phyloP scores from a whole-genome alignment of 2,888 invertebrate genomes.

The Oscheius sp. region DNA sequence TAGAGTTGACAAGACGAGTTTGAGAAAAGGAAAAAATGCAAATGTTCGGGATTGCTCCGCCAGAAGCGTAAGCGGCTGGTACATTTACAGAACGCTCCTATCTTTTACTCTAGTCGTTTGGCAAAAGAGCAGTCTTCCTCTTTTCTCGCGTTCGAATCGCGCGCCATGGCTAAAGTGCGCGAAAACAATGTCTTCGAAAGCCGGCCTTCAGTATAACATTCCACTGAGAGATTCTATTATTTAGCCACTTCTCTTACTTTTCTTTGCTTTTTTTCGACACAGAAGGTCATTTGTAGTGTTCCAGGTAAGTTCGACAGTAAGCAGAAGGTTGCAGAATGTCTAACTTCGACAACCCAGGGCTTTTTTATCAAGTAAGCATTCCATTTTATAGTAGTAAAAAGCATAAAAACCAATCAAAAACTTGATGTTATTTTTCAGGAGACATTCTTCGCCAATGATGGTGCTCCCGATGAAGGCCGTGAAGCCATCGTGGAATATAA shows the following conservation, averaged over 20 bases:
- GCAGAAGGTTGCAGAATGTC: slow-evolving; percentile 49
- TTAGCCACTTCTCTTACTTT: neutral
- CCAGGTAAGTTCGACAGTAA: neutral
- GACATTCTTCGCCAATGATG: slow-evolving; percentile 68
- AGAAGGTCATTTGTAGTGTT: neutral
- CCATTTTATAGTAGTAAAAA: too few species aligned
- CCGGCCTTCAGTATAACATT: neutral
- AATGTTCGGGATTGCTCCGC: too few species aligned
- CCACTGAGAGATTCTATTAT: neutral
- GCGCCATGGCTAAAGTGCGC: slow-evolving; percentile 13
- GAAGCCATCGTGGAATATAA: slow-evolving; percentile 70
- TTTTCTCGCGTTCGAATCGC: neutral
- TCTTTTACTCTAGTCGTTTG: too few species aligned
- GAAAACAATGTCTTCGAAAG: slow-evolving; percentile 12
- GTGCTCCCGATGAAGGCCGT: slow-evolving; percentile 66
- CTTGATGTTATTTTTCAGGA: slow-evolving; percentile 45
- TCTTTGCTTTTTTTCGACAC: neutral
- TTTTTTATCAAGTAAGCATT: slow-evolving; percentile 63
- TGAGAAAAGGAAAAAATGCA: too few species aligned
- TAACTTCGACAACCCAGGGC: slow-evolving; percentile 68
- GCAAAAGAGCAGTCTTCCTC: neutral
- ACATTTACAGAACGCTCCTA: too few species aligned
- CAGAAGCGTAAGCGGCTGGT: too few species aligned
- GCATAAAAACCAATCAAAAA: neutral
- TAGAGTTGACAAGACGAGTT: too few species aligned